Percentiles rank a stretch among this genome's conserved stretches.
phyloP scores from a whole-genome alignment of 2,888 invertebrate genomes.

The Cheilosia urbana region DNA sequence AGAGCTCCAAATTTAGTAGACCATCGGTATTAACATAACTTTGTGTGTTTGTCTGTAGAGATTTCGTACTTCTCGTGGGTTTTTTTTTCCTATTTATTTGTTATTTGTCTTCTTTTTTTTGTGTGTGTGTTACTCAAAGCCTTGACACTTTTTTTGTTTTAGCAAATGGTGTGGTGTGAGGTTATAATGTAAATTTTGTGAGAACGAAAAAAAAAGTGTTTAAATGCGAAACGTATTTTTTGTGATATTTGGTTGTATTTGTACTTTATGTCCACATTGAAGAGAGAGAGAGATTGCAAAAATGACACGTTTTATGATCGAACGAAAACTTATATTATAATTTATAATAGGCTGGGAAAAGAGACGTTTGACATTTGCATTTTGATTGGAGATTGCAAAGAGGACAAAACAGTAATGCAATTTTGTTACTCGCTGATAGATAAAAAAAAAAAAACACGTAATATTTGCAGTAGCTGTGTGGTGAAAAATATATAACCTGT shows the following conservation, averaged over 20 bases:
- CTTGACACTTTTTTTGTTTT: slow-evolving; percentile 71
- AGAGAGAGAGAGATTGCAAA: slow-evolving; percentile 4
- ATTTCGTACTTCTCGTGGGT: slow-evolving; percentile 48
- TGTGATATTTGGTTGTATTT: slow-evolving; percentile 47
- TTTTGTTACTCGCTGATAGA: neutral
- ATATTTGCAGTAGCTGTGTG: neutral
- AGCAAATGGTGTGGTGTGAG: slow-evolving; percentile 50
- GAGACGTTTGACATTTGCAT: slow-evolving; percentile 26
- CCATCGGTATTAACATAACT: slow-evolving; percentile 38
- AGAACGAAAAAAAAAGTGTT: slow-evolving; percentile 43
- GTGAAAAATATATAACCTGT: too few species aligned
- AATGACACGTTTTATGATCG: slow-evolving; percentile 35
- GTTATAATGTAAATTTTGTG: slow-evolving; percentile 70
- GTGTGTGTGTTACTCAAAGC: slow-evolving; percentile 57
- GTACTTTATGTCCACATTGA: too few species aligned
- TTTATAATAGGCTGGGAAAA: neutral
- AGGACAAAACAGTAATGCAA: neutral
- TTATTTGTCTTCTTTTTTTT: slow-evolving; percentile 14
- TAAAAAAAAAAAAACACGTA: neutral
- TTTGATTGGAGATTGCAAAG: slow-evolving; percentile 16
- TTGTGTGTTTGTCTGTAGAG: slow-evolving; percentile 24
- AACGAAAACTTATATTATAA: slow-evolving; percentile 14
- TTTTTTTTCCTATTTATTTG: slow-evolving; percentile 45
- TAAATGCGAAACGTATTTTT: slow-evolving; percentile 60
- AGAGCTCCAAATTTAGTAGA: slow-evolving; percentile 44